These are phyloP conservation scores for Yasuhikotakia modesta DNA, from an alignment of 2,797 vertebrate species.

Conservation along the genomic window DNA sequence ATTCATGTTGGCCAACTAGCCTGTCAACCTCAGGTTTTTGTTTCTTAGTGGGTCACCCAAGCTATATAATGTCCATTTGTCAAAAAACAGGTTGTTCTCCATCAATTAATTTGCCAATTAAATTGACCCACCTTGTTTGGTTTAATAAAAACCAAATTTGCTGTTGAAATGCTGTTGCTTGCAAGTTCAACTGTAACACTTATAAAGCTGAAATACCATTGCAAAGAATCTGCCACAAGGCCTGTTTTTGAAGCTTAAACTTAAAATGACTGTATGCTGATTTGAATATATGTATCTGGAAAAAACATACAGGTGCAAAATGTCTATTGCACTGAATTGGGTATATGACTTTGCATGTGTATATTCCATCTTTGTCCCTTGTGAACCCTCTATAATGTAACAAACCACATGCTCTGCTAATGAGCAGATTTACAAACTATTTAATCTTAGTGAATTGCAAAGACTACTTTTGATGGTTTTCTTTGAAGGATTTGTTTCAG, in stretches of 20 bases:
- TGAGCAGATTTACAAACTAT: slow-evolving; percentile 26
- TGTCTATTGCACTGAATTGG: slow-evolving; percentile 17
- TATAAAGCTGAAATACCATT: neutral
- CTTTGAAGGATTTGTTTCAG: slow-evolving; percentile 37
- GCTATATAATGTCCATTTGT: neutral
- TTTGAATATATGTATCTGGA: slow-evolving; percentile 5
- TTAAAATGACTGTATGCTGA: slow-evolving; percentile 14
- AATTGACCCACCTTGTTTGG: neutral
- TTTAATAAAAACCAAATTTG: neutral
- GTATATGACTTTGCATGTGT: slow-evolving; percentile 30
- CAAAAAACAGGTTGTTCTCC: neutral
- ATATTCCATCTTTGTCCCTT: slow-evolving; percentile 24
- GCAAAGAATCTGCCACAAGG: neutral
- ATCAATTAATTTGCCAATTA: neutral
- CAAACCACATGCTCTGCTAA: slow-evolving; percentile 1
- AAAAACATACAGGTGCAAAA: neutral
- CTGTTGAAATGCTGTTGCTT: neutral
- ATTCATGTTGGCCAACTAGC: neutral
- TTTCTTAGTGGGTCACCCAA: slow-evolving; percentile 1
- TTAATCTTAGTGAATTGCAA: slow-evolving; percentile 34
- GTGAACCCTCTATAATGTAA: slow-evolving; percentile 36
- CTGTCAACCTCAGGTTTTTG: neutral
- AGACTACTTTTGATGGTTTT: slow-evolving; percentile 34
- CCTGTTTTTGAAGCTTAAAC: slow-evolving; percentile 12
- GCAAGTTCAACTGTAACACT: neutral